Base-by-base conservation (phyloP, 2,797 vertebrate species). In the Clarias platycephalus region DNA sequence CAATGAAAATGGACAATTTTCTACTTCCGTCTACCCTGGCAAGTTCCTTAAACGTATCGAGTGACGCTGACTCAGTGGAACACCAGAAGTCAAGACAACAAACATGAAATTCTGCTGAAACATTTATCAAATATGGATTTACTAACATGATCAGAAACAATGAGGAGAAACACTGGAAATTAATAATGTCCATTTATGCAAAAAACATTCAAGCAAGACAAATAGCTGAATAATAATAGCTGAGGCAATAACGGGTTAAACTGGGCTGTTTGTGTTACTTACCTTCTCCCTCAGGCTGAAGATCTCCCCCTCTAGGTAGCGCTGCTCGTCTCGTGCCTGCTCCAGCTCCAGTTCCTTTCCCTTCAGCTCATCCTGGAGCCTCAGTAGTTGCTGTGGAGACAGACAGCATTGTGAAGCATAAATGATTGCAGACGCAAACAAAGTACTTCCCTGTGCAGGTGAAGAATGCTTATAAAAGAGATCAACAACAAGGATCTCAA, bases 321-420 rank as follows among this genome's bases (percentile, higher is more conserved):
- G 94, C 76, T 97, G 96, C 78, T 98, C 96, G 49, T 97, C 97
- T 89, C 94, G 96, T 0, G 97, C 96, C 91, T 96, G 95, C 83
- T 98, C 96, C 91, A 99, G 86, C 90, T 98, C 97, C 0, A 93
- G 94, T 78, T 98, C 97, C 86, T 97, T 97, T 84, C 91, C 96
- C 84, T 94, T 95, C 92, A 98, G 91, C 91, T 97, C 96, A 82
- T 98, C 96, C 90, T 98, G 97, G 84, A 99, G 96, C 77, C 92
- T 95, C 87, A 96, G 90, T 84, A 99, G 91, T 95, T 98, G 97
- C 98, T 99, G 92, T 49, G 85, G 74, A 90, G 76, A 86, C 78
- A 85, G 84, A 86, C 70, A 86, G 70, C 72, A 86, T 82, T 58
- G 60, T 84, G 67, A 86, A 85, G 60, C 81, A 63, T 40, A 80